These are phyloP conservation scores for Brachypalpus laphriformis DNA, from an alignment of 2,888 invertebrate species.

Conservation along the genomic window DNA sequence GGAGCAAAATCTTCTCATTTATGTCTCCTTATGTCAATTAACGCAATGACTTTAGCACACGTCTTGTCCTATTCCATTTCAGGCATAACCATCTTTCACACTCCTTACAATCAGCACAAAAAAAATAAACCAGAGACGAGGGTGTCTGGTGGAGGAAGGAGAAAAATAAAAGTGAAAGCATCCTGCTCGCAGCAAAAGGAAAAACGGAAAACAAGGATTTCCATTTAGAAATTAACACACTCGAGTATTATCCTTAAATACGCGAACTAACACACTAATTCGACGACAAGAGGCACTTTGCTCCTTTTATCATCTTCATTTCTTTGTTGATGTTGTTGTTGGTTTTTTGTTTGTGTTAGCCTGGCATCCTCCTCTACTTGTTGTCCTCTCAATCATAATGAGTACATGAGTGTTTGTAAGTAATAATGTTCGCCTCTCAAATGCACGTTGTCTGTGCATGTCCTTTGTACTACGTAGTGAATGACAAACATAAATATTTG, in stretches of 20 bases:
- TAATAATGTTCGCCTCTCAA: conserved; percentile 36
- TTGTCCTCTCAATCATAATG: conserved; percentile 64
- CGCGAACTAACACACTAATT: conserved; percentile 65
- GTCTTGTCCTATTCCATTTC: conserved; percentile 35
- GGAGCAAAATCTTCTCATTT: background rate
- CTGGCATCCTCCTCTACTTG: conserved; percentile 21
- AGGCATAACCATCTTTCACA: background rate
- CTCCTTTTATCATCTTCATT: conserved; percentile 33
- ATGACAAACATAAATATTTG: conserved; percentile 17
- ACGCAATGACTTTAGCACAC: conserved; percentile 43
- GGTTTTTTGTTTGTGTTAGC: background rate
- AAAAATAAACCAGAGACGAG: background rate
- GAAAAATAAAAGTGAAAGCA: background rate
- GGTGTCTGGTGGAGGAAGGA: background rate
- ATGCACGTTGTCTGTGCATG: conserved; percentile 42
- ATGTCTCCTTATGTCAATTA: conserved; percentile 41
- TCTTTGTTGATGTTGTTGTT: conserved; percentile 10
- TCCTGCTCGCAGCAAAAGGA: background rate
- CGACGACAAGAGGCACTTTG: conserved; percentile 56
- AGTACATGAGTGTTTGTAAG: conserved; percentile 61
- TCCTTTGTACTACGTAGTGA: conserved; percentile 1
- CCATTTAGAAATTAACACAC: conserved; percentile 67
- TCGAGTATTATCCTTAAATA: conserved; percentile 64
- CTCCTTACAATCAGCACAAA: background rate
- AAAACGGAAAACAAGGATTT: conserved; percentile 44